These are phyloP conservation scores for Pseudomyrmex pallidus DNA, from an alignment of 1,140 invertebrate genomes.

Conservation along the genomic window DNA sequence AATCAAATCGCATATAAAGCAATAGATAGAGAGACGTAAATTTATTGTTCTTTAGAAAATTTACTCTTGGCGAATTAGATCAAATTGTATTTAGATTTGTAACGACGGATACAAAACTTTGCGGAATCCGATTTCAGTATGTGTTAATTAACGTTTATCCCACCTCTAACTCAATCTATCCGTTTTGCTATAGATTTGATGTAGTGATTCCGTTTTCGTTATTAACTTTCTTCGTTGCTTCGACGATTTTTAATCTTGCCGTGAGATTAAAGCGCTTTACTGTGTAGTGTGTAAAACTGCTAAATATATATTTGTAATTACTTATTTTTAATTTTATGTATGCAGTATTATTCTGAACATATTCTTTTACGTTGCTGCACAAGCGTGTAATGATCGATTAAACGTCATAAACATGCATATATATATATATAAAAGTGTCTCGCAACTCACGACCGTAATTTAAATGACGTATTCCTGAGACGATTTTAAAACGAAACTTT, in stretches of 20 bases:
- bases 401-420: slow-evolving; percentile 28
- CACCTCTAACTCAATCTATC: neutral
- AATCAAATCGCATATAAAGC: slow-evolving; percentile 18
- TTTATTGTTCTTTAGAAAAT: slow-evolving; percentile 34
- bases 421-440: no score
- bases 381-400: slow-evolving; percentile 14
- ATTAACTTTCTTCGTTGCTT: slow-evolving; percentile 43
- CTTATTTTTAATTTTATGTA: neutral
- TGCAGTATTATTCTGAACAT: slow-evolving; percentile 10
- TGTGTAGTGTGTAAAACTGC: neutral
- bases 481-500: no score
- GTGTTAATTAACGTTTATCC: slow-evolving; percentile 55
- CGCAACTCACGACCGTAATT: no score
- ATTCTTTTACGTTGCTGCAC: neutral
- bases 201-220: slow-evolving; percentile 11
- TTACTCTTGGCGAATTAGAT: slow-evolving; percentile 53
- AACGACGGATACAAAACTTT: neutral
- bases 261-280: neutral
- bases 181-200: slow-evolving; percentile 22
- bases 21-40: neutral
- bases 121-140: slow-evolving; percentile 47
- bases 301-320: no score
- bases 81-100: slow-evolving; percentile 48
- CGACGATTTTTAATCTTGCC: neutral
- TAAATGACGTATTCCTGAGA: no score